A percentile compares a stretch with the other conserved stretches of the same genome.
These are phyloP conservation scores for Synanthedon vespiformis DNA, from an alignment of 2,888 invertebrate species.

Conservation along the genomic window DNA sequence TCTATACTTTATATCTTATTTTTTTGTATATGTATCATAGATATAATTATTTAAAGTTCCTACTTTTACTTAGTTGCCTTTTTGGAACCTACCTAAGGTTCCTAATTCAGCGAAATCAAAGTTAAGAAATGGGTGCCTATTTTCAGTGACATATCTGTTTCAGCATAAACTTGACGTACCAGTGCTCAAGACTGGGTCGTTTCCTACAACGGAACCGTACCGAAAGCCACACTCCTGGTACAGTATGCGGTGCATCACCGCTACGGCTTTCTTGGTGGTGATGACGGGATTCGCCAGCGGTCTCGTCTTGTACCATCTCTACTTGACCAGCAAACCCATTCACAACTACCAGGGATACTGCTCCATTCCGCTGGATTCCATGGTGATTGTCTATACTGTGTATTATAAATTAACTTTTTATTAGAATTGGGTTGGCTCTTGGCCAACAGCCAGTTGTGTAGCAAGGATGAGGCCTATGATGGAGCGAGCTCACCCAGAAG, in stretches of 20 bases:
- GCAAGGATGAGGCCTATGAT: no score
- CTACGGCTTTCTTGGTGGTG: conserved; percentile 78
- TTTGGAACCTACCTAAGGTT: no score
- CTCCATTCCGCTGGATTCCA: conserved; percentile 70
- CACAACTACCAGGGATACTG: conserved; percentile 78
- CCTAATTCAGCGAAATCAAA: no score
- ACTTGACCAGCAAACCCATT: conserved; percentile 44
- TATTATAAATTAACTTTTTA: no score
- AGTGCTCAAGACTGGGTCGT: neutral
- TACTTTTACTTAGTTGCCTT: no score
- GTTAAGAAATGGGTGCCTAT: no score
- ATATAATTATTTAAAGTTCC: no score
- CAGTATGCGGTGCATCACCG: conserved; percentile 50
- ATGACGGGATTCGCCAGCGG: conserved; percentile 79
- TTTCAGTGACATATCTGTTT: conserved; percentile 7
- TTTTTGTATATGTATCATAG: no score
- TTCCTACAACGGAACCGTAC: conserved; percentile 1
- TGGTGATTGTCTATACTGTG: conserved; percentile 1
- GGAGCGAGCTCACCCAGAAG: no score
- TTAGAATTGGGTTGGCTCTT: no score
- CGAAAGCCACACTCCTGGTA: conserved; percentile 27
- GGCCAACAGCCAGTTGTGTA: no score
- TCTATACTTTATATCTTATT: no score
- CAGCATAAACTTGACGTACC: conserved; percentile 53
- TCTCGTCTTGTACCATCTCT: conserved; percentile 80